phyloP scores from a whole-genome alignment of 2,797 vertebrate genomes.

The Austrolebias charrua region DNA sequence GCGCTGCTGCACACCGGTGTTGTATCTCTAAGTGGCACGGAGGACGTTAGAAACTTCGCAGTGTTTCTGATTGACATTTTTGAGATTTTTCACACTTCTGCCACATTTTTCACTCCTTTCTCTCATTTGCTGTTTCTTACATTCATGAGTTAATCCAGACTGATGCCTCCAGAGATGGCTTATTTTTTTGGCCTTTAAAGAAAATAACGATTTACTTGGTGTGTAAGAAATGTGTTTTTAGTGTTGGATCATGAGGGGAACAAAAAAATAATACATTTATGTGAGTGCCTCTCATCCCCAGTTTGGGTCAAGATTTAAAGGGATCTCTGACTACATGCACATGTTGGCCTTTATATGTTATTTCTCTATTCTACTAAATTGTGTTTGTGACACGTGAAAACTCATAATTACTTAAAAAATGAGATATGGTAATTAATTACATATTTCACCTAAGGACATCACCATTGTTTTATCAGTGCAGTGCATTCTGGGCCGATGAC shows the following conservation, averaged over 20 bases:
- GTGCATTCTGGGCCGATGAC: too few species aligned
- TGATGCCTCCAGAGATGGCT: slow-evolving; percentile 8
- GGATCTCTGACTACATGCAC: too few species aligned
- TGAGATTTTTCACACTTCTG: slow-evolving; percentile 26
- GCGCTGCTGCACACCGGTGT: slow-evolving; percentile 6
- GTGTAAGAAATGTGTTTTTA: slow-evolving; percentile 23
- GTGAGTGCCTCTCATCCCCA: slow-evolving; percentile 53
- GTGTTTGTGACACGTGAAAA: too few species aligned
- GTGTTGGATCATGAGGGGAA: slow-evolving; percentile 23
- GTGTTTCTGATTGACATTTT: slow-evolving; percentile 54
- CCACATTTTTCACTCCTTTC: slow-evolving; percentile 23
- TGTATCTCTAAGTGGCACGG: slow-evolving; percentile 2
- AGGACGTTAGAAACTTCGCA: slow-evolving; percentile 21
- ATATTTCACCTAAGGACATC: too few species aligned
- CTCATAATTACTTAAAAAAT: too few species aligned
- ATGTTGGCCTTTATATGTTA: too few species aligned
- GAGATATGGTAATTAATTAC: too few species aligned
- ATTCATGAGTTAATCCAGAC: neutral
- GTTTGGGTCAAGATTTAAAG: slow-evolving; percentile 25
- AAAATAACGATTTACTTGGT: neutral
- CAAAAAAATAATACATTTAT: slow-evolving; percentile 8
- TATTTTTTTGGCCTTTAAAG: slow-evolving; percentile 4
- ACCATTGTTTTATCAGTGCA: too few species aligned
- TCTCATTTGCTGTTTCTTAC: slow-evolving; percentile 40
- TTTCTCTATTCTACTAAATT: too few species aligned